Conservation (phyloP, 2,113 vertebrate genomes). For the Henicopernis longicauda region DNA sequence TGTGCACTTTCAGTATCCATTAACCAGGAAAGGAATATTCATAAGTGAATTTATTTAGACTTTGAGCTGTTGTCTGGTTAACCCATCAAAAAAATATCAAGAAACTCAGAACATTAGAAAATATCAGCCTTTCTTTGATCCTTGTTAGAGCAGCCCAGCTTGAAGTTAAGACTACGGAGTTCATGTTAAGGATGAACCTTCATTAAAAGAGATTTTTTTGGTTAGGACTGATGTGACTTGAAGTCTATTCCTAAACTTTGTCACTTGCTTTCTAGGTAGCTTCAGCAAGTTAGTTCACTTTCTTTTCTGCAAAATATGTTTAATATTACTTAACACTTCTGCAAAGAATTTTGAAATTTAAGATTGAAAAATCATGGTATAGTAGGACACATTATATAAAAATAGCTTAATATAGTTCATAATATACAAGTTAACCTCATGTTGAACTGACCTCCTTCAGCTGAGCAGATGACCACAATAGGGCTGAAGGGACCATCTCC, state of each 20-base stretch:
- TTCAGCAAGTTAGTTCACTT: neutral
- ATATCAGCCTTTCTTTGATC: neutral
- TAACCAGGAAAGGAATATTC: neutral
- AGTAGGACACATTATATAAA: neutral
- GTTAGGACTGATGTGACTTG: neutral
- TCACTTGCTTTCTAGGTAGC: neutral
- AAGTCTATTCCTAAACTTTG: neutral
- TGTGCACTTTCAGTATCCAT: neutral
- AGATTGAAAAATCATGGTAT: neutral
- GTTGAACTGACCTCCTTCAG: conserved; percentile 87
- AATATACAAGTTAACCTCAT: neutral
- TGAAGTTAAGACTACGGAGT: neutral
- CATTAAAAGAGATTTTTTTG: neutral
- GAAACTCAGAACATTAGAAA: neutral
- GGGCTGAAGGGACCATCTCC: conserved; percentile 94
- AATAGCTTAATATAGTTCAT: neutral
- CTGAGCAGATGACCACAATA: conserved; percentile 90
- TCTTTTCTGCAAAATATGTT: neutral
- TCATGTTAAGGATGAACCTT: neutral
- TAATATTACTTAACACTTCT: neutral
- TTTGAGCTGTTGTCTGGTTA: neutral
- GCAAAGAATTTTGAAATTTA: neutral
- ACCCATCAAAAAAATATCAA: neutral
- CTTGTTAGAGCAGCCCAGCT: neutral
- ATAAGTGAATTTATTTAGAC: neutral